Percentiles rank a stretch among this genome's conserved stretches.
Conservation (phyloP, 1,140 invertebrate genomes). For the Diachasmimorpha longicaudata region DNA sequence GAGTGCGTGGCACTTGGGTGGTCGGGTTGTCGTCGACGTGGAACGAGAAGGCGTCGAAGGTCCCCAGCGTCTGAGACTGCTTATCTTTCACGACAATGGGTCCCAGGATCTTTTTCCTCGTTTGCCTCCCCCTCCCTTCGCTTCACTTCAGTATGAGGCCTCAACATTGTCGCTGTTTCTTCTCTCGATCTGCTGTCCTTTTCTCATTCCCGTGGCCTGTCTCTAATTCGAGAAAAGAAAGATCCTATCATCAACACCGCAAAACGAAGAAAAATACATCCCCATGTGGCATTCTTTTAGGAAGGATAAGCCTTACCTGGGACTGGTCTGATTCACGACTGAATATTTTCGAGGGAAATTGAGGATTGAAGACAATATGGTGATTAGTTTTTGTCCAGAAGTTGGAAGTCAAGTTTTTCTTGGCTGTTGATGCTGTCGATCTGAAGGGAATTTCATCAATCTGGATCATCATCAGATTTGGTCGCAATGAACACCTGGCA, state of each 20-base stretch:
- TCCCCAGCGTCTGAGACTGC: conserved; percentile 26
- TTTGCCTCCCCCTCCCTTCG: not conserved
- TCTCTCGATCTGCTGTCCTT: not conserved
- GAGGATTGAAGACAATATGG: not conserved
- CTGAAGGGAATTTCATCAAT: too few relatives aligned
- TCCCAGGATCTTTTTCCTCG: conserved; percentile 20
- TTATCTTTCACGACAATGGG: conserved; percentile 36
- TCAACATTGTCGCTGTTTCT: conserved; percentile 7
- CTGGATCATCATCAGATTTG: not conserved
- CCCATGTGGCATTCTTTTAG: not conserved
- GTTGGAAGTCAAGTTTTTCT: too few relatives aligned
- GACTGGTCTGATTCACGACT: not conserved
- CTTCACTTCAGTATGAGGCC: not conserved
- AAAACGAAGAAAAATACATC: not conserved
- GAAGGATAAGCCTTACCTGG: not conserved
- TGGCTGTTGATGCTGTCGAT: too few relatives aligned
- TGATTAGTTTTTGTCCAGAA: not conserved
- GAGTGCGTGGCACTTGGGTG: conserved; percentile 33
- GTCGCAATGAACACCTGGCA: not conserved
- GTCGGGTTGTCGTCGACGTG: conserved; percentile 41
- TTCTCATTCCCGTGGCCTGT: not conserved
- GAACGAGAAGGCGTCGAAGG: conserved; percentile 33
- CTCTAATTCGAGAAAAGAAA: conserved; percentile 2
- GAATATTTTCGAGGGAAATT: not conserved
- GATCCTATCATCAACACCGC: not conserved